Percentiles rank a stretch among this genome's conserved stretches.
These are phyloP conservation scores for Lycaena phlaeas DNA, from an alignment of 2,888 invertebrate species.

Conservation along the genomic window DNA sequence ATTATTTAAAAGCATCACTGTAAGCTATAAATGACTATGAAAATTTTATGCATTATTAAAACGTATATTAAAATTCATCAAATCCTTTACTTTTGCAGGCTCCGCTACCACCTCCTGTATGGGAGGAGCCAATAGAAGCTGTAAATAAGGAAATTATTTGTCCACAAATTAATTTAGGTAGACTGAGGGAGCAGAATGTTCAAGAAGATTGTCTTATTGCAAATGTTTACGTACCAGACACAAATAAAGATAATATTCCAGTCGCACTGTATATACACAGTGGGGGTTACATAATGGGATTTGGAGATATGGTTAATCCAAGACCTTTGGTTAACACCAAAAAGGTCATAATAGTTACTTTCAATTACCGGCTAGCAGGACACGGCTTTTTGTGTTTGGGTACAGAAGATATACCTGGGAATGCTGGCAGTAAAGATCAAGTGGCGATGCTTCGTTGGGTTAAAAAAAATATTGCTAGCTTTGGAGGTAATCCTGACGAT, in stretches of 20 bases:
- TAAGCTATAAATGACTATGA: too few relatives aligned
- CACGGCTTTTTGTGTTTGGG: slow-evolving; percentile 24
- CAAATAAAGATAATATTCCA: slow-evolving; percentile 25
- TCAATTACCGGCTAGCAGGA: slow-evolving; percentile 36
- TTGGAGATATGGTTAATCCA: slow-evolving; percentile 25
- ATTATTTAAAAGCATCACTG: too few relatives aligned
- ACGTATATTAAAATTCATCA: background rate
- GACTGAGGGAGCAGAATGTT: too few relatives aligned
- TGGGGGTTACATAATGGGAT: slow-evolving; percentile 44
- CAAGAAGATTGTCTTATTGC: slow-evolving; percentile 25
- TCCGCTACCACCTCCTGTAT: slow-evolving; percentile 29
- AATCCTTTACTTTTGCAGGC: slow-evolving; percentile 23
- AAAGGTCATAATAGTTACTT: slow-evolving; percentile 30
- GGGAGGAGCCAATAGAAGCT: slow-evolving; percentile 27
- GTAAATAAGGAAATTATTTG: slow-evolving; percentile 26
- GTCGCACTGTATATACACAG: slow-evolving; percentile 54
- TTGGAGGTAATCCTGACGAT: slow-evolving; percentile 29
- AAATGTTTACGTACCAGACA: slow-evolving; percentile 25
- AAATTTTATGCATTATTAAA: background rate
- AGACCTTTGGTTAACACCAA: slow-evolving; percentile 25
- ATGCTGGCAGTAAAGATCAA: slow-evolving; percentile 31
- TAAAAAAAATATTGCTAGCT: slow-evolving; percentile 25
- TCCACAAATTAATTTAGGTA: slow-evolving; percentile 20
- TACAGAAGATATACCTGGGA: slow-evolving; percentile 26
- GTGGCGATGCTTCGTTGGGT: slow-evolving; percentile 27